Base-by-base conservation (phyloP, 2,888 invertebrate species). In the Pemphredon lugubris region DNA sequence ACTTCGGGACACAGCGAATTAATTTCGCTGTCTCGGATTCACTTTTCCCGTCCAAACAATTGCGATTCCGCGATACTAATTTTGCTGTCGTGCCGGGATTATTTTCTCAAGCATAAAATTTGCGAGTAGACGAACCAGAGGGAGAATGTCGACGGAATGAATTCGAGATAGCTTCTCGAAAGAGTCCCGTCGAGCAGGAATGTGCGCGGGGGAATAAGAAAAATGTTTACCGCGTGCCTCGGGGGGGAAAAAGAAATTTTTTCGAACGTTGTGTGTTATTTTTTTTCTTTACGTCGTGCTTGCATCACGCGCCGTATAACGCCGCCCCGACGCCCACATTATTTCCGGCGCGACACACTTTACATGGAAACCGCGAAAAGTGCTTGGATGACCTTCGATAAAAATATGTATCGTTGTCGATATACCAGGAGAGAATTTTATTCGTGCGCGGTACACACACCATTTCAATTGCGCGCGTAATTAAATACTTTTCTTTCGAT, bases 271-370 rank as follows among this genome's bases (percentile, higher is more conserved):
- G n/a, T 13, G 14, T 18, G 63, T 54, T 55, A 50, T 59, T 58
- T 60, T 30, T 58, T 57, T 30, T 13, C 16, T 53, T 32, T 39
- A 21, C 60, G 16, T 20, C 26, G n/a, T 21, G 50, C 47, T 40
- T 63, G 51, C 66, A 66, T 34, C 75, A 40, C 30, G 2, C 37
- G 5, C 21, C 39, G 11, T 18, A 23, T 32, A 11, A 2, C 14
- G n/a, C 57, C 48, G n/a, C n/a, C n/a, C n/a, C n/a, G n/a, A n/a
- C 74, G 44, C 64, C 65, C 55, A 53, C 77, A 70, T 59, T 77
- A 76, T 76, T 76, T 76, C 77, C 70, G 77, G 71, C 71, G 58
- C 60, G 74, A 66, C 77, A 77, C 47, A 71, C 42, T 71, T 50
- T 7, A 34, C 30, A 40, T 23, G 53, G 48, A 75, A 34, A 37